Base-by-base conservation (phyloP, 2,888 invertebrate genomes). In the Ormia ochracea region DNA sequence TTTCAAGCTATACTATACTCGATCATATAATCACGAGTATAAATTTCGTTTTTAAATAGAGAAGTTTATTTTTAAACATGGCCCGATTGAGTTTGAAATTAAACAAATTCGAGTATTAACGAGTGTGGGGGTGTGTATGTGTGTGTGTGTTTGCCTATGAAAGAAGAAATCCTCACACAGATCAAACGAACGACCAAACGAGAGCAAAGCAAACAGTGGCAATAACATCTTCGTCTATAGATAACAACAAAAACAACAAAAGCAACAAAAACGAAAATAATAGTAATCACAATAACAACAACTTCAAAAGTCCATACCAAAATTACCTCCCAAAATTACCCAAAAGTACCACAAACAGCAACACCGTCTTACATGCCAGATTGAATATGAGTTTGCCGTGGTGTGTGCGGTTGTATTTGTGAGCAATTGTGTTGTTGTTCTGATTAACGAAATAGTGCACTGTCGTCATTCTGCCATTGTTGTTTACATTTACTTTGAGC, bases 31-130 rank as follows among this genome's bases (percentile, higher is more conserved):
- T 6, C 52, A 48, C 12, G 48, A 69, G 31, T 76, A 69, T 54
- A 63, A 69, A 76, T 69, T 76, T 76, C 69, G 59, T 61, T 61
- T 76, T 69, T 17, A 69, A 76, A 69, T 69, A 76, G 50, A 76
- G 52, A 59, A 61, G 68, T 63, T 76, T 76, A 76, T 76, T 76
- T 76, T 69, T 76, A 76, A 76, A 69, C 75, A 54, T 69, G 68
- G 68, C 68, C 75, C 68, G 54, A 54, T 69, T 76, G 59, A 54
- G 61, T 33, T 19, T 14, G 48, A 73, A 23, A 6, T 5, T n/a
- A 48, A 26, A 48, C 26, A 26, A 48, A 43, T 41, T n/a, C n/a
- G 9, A 59, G 50, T 12, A 12, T 36, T 2, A 26, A n/a, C n/a
- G n/a, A n/a, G n/a, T n/a, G n/a, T n/a, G n/a, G n/a, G n/a, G n/a